Evolutionary conservation across 2,888 invertebrate genomes (phyloP).

Genomic region (Heliconius cydno): DNA sequence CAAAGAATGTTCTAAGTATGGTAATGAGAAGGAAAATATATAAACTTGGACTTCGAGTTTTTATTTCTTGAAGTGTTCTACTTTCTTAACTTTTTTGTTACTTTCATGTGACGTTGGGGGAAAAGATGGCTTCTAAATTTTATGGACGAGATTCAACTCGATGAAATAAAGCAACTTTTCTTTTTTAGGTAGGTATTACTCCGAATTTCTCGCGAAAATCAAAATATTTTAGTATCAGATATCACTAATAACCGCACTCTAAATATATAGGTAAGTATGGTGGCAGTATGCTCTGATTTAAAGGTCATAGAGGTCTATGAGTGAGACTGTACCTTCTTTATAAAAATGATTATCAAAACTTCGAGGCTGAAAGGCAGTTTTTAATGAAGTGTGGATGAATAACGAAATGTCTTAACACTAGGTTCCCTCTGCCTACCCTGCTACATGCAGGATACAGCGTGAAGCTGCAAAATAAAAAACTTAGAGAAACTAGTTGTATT

Average conservation of each 20-base stretch:
- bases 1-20: conserved; percentile 9
- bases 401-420: no score
- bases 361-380: no score
- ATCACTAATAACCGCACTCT: not conserved
- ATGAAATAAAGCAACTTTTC: not conserved
- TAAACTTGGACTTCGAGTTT: conserved; percentile 14
- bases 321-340: no score
- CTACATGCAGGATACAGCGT: no score
- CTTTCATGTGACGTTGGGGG: conserved; percentile 6
- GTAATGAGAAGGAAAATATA: conserved; percentile 15
- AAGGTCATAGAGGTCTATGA: no score
- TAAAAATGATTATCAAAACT: no score
- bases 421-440: no score
- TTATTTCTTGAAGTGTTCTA: conserved; percentile 23
- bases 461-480: no score
- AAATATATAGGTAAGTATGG: not conserved
- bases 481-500: not conserved
- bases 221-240: not conserved
- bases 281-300: not conserved
- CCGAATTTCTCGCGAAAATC: not conserved
- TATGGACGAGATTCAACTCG: not conserved
- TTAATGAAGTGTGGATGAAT: no score
- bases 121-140: conserved; percentile 21
- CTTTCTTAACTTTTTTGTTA: conserved; percentile 20
- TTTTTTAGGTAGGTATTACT: not conserved